These are phyloP conservation scores for Lithophane semibrunnea DNA, from an alignment of 2,888 invertebrate species.

Conservation along the genomic window DNA sequence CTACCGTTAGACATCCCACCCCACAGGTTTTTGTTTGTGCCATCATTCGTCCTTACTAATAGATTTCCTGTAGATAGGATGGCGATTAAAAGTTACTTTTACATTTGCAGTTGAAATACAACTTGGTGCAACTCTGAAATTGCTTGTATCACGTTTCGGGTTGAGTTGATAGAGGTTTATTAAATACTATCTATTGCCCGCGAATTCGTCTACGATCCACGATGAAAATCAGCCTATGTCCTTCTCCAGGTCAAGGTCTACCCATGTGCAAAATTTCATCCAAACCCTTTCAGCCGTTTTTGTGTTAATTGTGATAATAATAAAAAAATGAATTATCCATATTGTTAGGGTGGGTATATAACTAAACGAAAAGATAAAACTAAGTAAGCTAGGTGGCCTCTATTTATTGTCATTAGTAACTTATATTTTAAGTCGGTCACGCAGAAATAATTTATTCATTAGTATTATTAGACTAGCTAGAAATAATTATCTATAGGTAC, in stretches of 20 bases:
- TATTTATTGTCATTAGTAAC: neutral
- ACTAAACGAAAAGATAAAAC: no score
- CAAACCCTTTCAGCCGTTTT: no score
- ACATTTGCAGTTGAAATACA: neutral
- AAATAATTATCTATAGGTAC: neutral
- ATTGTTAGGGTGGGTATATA: no score
- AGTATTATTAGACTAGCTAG: neutral
- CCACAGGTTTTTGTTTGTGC: slow-evolving; percentile 56
- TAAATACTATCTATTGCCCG: no score
- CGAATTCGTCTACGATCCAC: no score
- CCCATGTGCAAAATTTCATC: no score
- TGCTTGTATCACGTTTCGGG: neutral
- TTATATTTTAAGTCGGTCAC: neutral
- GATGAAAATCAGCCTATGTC: no score
- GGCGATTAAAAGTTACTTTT: neutral
- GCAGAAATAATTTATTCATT: neutral
- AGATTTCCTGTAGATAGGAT: slow-evolving; percentile 22
- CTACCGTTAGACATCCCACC: slow-evolving; percentile 69
- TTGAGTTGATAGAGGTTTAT: neutral
- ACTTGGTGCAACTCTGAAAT: neutral
- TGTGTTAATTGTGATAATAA: no score
- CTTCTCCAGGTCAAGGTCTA: no score
- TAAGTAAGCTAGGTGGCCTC: neutral
- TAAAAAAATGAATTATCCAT: no score
- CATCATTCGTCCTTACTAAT: slow-evolving; percentile 55